Conservation (phyloP, 1,140 invertebrate species). For the Harlomillsia oculata region DNA sequence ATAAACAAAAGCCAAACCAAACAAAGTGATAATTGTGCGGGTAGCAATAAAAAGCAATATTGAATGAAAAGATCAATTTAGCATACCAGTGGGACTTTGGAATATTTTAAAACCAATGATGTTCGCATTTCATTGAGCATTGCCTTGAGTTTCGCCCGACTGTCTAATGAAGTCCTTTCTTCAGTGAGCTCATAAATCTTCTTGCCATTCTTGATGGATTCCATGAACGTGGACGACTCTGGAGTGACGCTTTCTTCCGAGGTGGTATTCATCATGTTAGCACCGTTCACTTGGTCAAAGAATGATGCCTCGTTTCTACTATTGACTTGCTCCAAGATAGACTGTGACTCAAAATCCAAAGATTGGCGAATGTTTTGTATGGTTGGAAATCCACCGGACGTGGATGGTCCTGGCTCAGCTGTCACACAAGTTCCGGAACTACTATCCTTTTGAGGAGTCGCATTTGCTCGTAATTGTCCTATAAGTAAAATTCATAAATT, state of each 20-base stretch:
- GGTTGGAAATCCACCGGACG: too few relatives aligned
- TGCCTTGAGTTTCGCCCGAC: conserved; percentile 5
- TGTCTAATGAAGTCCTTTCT: conserved; percentile 20
- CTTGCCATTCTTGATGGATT: conserved; percentile 4
- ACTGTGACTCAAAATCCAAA: too few relatives aligned
- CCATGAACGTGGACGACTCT: background rate
- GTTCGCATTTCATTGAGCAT: conserved; percentile 19
- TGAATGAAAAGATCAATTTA: background rate
- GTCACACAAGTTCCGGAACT: too few relatives aligned
- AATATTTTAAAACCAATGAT: conserved; percentile 19
- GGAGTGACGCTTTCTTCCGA: background rate
- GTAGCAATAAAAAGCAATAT: background rate
- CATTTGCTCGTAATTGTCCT: too few relatives aligned
- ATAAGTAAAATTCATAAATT: background rate
- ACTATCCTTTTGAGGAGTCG: too few relatives aligned
- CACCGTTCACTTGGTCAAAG: too few relatives aligned
- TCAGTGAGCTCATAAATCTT: conserved; percentile 12
- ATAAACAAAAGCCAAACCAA: too few relatives aligned
- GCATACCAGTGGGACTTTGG: conserved; percentile 19
- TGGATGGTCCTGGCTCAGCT: too few relatives aligned
- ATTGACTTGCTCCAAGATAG: background rate
- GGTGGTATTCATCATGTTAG: too few relatives aligned
- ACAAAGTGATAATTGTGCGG: too few relatives aligned
- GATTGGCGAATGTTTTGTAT: too few relatives aligned
- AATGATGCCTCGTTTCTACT: background rate